Conservation (phyloP, 2,888 invertebrate species). For the Oscheius sp. region DNA sequence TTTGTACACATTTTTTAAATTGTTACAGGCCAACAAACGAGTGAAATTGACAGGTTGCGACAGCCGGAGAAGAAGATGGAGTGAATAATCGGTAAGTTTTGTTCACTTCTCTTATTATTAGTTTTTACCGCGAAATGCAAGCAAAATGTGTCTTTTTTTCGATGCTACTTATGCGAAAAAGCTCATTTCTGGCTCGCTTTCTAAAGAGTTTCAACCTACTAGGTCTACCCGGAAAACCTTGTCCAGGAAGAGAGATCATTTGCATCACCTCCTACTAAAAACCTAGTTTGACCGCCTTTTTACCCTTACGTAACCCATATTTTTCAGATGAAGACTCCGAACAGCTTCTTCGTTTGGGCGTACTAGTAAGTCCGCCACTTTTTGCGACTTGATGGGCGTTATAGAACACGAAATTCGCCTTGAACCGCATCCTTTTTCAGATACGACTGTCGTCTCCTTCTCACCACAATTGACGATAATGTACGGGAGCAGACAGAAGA, state of each 20-base stretch:
- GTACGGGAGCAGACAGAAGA: constrained; percentile 78
- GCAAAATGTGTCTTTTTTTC: no score
- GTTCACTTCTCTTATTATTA: background rate
- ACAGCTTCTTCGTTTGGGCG: constrained; percentile 4
- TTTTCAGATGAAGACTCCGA: constrained; percentile 10
- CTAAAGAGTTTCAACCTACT: no score
- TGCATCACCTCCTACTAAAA: no score
- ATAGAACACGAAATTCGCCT: background rate
- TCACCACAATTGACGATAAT: constrained; percentile 48
- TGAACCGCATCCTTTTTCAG: constrained; percentile 55
- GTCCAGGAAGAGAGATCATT: no score
- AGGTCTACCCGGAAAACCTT: no score
- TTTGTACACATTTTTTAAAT: constrained; percentile 20
- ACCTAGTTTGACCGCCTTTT: background rate
- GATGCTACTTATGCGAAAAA: no score
- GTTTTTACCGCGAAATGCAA: no score
- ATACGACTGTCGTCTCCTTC: constrained; percentile 69
- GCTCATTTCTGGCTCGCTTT: no score
- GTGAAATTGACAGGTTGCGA: constrained; percentile 1
- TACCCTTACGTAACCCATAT: background rate
- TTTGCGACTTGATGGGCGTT: background rate
- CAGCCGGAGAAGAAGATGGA: background rate
- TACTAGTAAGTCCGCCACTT: constrained; percentile 18
- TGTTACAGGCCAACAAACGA: constrained; percentile 19
- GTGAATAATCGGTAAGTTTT: constrained; percentile 10